These are phyloP conservation scores for Pherbina coryleti DNA, from an alignment of 2,888 invertebrate species.

Conservation along the genomic window DNA sequence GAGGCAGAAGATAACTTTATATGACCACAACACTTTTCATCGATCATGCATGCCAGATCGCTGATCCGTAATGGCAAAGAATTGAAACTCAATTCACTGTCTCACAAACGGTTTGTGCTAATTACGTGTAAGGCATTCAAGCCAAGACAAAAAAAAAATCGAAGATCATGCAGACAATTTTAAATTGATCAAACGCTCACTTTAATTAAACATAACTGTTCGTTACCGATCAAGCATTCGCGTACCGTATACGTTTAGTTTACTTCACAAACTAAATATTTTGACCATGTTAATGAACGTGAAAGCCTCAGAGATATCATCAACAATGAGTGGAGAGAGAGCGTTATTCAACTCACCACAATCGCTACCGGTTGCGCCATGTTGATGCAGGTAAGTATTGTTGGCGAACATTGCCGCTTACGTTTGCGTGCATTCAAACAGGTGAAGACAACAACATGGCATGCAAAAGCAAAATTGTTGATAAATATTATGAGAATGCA, in stretches of 20 bases:
- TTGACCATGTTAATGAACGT: constrained; percentile 30
- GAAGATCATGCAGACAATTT: background rate
- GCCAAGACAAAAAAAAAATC: constrained; percentile 15
- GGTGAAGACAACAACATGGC: constrained; percentile 46
- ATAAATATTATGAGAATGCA: constrained; percentile 27
- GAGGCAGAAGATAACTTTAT: constrained; percentile 16
- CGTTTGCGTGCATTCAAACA: constrained; percentile 40
- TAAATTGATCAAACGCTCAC: background rate
- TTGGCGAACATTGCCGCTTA: background rate
- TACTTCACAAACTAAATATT: constrained; percentile 51
- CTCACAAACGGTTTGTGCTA: constrained; percentile 61
- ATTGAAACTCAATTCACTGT: background rate
- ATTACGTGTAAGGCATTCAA: constrained; percentile 60
- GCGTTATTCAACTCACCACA: constrained; percentile 44
- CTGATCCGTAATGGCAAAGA: background rate
- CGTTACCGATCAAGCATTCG: background rate
- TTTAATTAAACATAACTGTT: background rate
- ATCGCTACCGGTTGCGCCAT: constrained; percentile 17
- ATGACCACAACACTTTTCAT: background rate
- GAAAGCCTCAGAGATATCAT: constrained; percentile 30
- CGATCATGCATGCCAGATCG: constrained; percentile 3
- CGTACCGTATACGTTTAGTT: constrained; percentile 48
- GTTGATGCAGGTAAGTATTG: constrained; percentile 11
- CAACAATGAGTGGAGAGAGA: constrained; percentile 44
- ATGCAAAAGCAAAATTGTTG: constrained; percentile 25